Percentiles rank a stretch among this genome's conserved stretches.
Evolutionary conservation across 92 coral and sea anemone genomes (phyloP).

Genomic region (Palythoa grandiflora): DNA sequence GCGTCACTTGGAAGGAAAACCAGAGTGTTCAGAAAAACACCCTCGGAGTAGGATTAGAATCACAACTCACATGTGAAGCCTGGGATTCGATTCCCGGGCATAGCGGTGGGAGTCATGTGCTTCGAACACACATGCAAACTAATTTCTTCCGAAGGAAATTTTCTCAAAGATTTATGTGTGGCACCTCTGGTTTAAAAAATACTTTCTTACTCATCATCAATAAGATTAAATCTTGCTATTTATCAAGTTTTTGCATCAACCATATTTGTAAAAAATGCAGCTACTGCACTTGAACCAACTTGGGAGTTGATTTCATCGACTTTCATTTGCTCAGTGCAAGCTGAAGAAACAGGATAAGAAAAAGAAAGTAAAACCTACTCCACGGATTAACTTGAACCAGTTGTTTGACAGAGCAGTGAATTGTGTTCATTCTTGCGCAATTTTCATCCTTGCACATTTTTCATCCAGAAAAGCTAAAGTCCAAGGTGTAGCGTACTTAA

Average conservation of each 20-base stretch:
- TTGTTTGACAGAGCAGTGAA: not conserved
- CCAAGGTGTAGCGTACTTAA: conserved; percentile 70
- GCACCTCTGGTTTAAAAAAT: too few species aligned
- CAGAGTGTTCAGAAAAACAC: too few species aligned
- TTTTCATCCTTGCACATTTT: conserved; percentile 28
- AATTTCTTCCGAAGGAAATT: not conserved
- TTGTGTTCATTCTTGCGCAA: not conserved
- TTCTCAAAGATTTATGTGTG: not conserved
- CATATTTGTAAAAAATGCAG: too few species aligned
- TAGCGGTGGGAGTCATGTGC: too few species aligned
- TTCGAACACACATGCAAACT: too few species aligned
- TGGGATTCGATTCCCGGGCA: too few species aligned
- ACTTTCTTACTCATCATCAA: too few species aligned
- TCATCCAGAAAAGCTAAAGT: conserved; percentile 52
- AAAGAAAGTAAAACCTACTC: not conserved
- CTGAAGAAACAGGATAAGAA: not conserved
- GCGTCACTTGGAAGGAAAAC: too few species aligned
- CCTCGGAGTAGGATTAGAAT: too few species aligned
- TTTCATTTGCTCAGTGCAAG: conserved; percentile 6
- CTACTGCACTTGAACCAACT: not conserved
- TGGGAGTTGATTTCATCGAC: not conserved
- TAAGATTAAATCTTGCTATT: too few species aligned
- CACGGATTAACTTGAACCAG: not conserved
- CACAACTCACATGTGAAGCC: too few species aligned
- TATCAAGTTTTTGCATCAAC: too few species aligned